Percentiles rank a stretch among this genome's conserved stretches.
Evolutionary conservation across 1,140 invertebrate genomes (phyloP).

Genomic region (Odontomachus brunneus): DNA sequence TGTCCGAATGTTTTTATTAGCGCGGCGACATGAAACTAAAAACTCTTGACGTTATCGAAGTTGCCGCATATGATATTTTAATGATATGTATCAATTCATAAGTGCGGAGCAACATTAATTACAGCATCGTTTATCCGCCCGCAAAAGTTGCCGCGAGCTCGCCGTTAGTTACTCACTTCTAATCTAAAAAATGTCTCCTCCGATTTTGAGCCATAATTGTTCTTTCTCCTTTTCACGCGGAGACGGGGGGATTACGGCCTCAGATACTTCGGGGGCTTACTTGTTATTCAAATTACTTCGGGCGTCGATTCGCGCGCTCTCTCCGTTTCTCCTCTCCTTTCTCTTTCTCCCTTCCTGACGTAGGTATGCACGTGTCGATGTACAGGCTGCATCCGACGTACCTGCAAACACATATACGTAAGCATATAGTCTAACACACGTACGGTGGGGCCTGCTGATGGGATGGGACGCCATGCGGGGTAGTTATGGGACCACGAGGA

Average conservation of each 20-base stretch:
- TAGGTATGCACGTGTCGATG: slow-evolving; percentile 48
- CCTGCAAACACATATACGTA: slow-evolving; percentile 40
- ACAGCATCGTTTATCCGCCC: too few species aligned
- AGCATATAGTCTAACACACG: slow-evolving; percentile 59
- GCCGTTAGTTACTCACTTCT: too few species aligned
- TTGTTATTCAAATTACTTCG: slow-evolving; percentile 48
- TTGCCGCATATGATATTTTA: background rate
- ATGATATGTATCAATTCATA: background rate
- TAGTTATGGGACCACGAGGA: slow-evolving; percentile 84
- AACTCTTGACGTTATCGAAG: background rate
- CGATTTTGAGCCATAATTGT: background rate
- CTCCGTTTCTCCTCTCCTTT: background rate
- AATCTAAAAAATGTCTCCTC: background rate
- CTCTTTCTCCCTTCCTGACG: background rate
- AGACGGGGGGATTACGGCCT: background rate
- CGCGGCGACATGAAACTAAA: background rate
- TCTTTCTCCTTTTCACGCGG: background rate
- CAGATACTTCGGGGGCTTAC: background rate
- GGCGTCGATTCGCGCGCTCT: background rate
- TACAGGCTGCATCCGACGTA: slow-evolving; percentile 49
- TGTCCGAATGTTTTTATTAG: background rate
- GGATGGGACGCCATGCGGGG: slow-evolving; percentile 80
- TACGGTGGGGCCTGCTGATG: slow-evolving; percentile 73
- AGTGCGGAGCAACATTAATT: background rate
- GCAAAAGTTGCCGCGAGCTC: too few species aligned